Base-by-base conservation (phyloP, 2,113 vertebrate species). In the Menura novaehollandiae region DNA sequence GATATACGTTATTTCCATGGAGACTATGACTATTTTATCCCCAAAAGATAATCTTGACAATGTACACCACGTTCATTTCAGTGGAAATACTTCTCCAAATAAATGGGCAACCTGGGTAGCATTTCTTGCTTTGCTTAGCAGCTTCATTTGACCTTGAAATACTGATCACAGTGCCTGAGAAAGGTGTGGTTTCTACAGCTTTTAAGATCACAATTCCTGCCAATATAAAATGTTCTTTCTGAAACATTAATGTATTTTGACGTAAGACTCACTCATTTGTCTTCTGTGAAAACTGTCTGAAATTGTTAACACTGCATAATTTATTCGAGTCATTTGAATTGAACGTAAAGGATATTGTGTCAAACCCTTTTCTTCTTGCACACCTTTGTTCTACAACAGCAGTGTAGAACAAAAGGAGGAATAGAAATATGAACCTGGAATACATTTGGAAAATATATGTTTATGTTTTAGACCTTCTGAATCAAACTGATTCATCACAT, bases 171-270 rank as follows among this genome's bases (percentile, higher is more conserved):
- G n/a, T 51, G 49, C 18, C 55, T 58, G 44, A 53, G 37, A 46
- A 75, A 90, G 73, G 28, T 52, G 35, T 64, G 72, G 20, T 33
- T 60, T 74, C 63, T 63, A 27, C 47, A 33, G n/a, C 60, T 73
- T 56, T 91, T 59, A 85, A 46, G 23, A 59, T 72, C 39, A 15
- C 68, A 77, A 51, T 46, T 92, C 15, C 63, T 93, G 63, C 49
- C 43, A 69, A 86, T 56, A 89, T 7, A 74, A 66, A 47, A 84
- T 49, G 24, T 33, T 68, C 73, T 85, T 89, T 78, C 60, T 88
- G 33, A 93, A 79, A 24, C 60, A 95, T 81, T 93, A 83, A 94
- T 60, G 26, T 82, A 89, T 85, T 97, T 97, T 91, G 90, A 92
- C 0, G 1, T 88, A 71, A 97, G 76, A 85, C 39, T 83, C 89